A percentile compares a stretch with the other conserved stretches of the same genome.
Conservation (phyloP, 2,797 vertebrate genomes). For the Denticeps clupeoides region DNA sequence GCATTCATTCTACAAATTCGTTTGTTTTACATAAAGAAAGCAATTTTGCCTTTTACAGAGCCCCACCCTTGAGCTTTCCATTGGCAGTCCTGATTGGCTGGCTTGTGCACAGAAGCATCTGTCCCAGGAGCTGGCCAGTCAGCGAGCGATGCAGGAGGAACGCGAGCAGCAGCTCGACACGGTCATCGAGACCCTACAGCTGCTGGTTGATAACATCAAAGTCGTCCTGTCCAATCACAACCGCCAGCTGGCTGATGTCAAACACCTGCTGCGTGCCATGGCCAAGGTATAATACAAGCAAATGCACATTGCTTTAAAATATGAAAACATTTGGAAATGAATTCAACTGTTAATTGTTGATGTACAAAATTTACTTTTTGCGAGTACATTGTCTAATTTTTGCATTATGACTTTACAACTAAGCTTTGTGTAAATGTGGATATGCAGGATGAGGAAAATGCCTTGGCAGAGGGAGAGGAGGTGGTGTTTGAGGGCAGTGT, state of each 20-base stretch:
- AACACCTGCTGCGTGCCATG: constrained; percentile 93
- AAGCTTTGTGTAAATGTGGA: no score
- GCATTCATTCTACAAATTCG: no score
- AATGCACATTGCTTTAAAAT: no score
- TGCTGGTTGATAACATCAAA: constrained; percentile 90
- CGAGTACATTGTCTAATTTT: no score
- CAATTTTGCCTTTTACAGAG: constrained; percentile 57
- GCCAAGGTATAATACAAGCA: constrained; percentile 78
- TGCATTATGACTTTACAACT: no score
- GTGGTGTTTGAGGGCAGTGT: constrained; percentile 89
- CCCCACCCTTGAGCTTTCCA: constrained; percentile 71
- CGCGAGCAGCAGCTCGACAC: constrained; percentile 85
- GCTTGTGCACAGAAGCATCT: constrained; percentile 81
- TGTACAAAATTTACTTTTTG: no score
- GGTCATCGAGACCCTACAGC: constrained; percentile 82
- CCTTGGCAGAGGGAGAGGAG: constrained; percentile 86
- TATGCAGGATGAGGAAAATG: constrained; percentile 96
- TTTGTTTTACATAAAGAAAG: no score
- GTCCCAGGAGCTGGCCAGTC: constrained; percentile 74
- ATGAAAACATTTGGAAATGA: no score
- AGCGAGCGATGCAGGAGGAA: constrained; percentile 75
- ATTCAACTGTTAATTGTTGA: no score
- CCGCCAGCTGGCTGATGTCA: constrained; percentile 89
- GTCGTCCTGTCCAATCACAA: constrained; percentile 88
- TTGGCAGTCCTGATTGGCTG: constrained; percentile 89